phyloP scores from a whole-genome alignment of 2,888 invertebrate genomes.

The Drosophila histrio region DNA sequence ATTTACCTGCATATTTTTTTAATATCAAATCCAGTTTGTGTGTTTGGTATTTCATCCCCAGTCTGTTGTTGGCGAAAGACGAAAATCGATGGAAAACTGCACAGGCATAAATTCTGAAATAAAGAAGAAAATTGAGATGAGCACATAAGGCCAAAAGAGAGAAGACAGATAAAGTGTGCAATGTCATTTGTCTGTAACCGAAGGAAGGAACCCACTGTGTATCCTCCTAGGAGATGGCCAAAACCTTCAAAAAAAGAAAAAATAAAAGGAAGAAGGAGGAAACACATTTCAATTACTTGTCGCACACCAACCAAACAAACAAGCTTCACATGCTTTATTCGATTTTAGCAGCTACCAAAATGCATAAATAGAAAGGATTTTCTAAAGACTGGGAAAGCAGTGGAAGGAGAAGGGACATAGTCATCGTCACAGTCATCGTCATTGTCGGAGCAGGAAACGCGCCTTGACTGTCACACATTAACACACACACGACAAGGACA shows the following conservation, averaged over 20 bases:
- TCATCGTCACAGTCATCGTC: constrained; percentile 28
- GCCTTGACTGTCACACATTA: constrained; percentile 59
- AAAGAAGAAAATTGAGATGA: constrained; percentile 30
- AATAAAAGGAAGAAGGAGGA: too few relatives aligned
- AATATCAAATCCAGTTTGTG: constrained; percentile 82
- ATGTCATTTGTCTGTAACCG: constrained; percentile 11
- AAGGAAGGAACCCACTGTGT: constrained; percentile 1
- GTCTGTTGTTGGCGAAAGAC: constrained; percentile 77
- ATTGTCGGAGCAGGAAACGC: constrained; percentile 51
- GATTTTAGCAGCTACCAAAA: constrained; percentile 47
- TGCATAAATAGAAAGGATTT: constrained; percentile 37
- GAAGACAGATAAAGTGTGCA: constrained; percentile 13
- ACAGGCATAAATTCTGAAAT: constrained; percentile 75
- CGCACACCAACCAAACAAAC: constrained; percentile 39
- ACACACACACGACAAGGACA: constrained; percentile 71
- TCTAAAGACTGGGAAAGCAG: background rate
- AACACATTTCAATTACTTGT: constrained; percentile 62
- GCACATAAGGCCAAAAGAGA: constrained; percentile 11
- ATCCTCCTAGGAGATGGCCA: constrained; percentile 21
- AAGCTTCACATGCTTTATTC: constrained; percentile 50
- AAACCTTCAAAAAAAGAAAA: constrained; percentile 3
- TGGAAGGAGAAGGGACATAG: background rate
- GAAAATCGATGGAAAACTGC: constrained; percentile 79
- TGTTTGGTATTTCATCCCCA: constrained; percentile 83
- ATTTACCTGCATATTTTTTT: constrained; percentile 83